Conservation (phyloP, 1,140 invertebrate species). For the Anthonomus grandis region DNA sequence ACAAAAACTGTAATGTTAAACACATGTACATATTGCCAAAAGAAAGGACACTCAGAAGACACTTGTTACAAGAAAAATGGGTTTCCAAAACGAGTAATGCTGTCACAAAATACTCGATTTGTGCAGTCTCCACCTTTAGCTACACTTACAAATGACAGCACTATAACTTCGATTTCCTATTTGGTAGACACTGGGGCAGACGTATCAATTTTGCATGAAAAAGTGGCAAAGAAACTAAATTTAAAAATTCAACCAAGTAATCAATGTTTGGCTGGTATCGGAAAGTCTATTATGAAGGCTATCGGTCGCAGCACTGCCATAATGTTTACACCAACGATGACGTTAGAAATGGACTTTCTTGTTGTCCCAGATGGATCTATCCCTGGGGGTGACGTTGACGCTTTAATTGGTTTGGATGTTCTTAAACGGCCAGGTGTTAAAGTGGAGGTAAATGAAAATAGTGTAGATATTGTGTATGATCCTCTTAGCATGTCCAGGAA, state of each 20-base stretch:
- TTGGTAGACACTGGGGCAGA: constrained; percentile 1
- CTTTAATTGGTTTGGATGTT: neutral
- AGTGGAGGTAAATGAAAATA: neutral
- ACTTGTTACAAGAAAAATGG: too few relatives aligned
- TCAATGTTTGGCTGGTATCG: neutral
- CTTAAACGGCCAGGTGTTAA: neutral
- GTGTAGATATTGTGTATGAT: constrained; percentile 1
- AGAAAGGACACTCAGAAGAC: constrained; percentile 1
- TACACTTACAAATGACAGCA: neutral
- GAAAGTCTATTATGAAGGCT: constrained; percentile 1
- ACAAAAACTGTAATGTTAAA: neutral
- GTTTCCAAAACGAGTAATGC: constrained; percentile 2
- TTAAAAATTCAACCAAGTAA: neutral
- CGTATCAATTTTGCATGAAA: neutral
- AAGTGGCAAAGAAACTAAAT: neutral
- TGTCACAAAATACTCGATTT: constrained; percentile 3
- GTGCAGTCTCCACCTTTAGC: neutral
- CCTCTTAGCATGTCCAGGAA: neutral
- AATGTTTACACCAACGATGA: constrained; percentile 3
- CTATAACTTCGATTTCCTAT: neutral
- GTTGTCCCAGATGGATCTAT: constrained; percentile 1
- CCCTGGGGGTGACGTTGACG: neutral
- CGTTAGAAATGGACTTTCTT: constrained; percentile 3
- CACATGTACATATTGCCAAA: too few relatives aligned
- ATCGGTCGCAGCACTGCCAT: constrained; percentile 1